Evolutionary conservation across 2,888 invertebrate species (phyloP).

Genomic region (Adelognathus sp.): DNA sequence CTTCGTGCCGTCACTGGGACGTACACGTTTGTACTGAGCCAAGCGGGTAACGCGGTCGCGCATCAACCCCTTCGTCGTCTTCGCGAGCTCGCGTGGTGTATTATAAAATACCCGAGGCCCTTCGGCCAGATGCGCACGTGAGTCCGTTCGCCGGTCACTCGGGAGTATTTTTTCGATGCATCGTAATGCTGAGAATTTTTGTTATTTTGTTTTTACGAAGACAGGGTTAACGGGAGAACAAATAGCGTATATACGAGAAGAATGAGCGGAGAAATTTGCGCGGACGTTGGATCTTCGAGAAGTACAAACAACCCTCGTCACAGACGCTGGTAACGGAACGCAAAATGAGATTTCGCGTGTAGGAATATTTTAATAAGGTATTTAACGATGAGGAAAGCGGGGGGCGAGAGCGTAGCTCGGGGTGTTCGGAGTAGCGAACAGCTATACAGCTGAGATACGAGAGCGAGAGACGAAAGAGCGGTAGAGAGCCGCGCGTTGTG

Average conservation of each 20-base stretch:
- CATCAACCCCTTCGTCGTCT: conserved; percentile 34
- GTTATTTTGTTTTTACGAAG: too few species aligned
- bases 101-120: background rate
- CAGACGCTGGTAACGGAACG: background rate
- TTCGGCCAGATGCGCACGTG: conserved; percentile 2
- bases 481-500: conserved; percentile 77
- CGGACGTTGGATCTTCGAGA: background rate
- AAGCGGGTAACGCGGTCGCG: too few species aligned
- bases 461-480: conserved; percentile 51
- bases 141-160: background rate
- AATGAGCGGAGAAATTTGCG: background rate
- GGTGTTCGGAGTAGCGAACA: conserved; percentile 77
- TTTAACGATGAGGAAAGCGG: conserved; percentile 71
- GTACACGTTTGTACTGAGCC: too few species aligned
- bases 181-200: background rate
- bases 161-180: background rate
- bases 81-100: conserved; percentile 17
- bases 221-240: background rate
- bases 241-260: background rate
- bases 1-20: too few species aligned
- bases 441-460: conserved; percentile 68
- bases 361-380: conserved; percentile 78
- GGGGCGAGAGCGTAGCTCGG: conserved; percentile 68
- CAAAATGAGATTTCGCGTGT: conserved; percentile 73
- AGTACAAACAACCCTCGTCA: conserved; percentile 37